phyloP scores from a whole-genome alignment of 2,113 vertebrate species.

The Ammodytes marinus region DNA sequence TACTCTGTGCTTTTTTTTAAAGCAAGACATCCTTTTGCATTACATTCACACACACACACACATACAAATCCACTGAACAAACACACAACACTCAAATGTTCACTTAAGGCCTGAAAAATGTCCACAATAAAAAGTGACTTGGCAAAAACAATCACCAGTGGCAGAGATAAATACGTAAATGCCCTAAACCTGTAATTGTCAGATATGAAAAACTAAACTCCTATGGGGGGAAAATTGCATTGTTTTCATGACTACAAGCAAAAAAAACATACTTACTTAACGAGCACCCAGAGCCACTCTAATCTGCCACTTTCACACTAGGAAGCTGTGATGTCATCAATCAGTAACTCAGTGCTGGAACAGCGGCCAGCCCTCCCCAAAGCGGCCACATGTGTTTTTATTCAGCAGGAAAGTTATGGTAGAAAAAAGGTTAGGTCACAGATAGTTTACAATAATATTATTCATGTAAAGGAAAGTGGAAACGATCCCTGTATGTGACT shows the following conservation, averaged over 20 bases:
- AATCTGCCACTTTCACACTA: constrained; percentile 68
- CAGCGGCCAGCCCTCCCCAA: constrained; percentile 48
- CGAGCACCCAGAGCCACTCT: constrained; percentile 47
- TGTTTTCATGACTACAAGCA: constrained; percentile 58
- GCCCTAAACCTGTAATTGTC: constrained; percentile 39
- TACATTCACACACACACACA: constrained; percentile 82
- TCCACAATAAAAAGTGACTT: constrained; percentile 23
- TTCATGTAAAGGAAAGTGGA: constrained; percentile 80
- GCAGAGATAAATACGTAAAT: constrained; percentile 43
- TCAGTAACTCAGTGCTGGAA: constrained; percentile 46
- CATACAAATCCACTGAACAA: constrained; percentile 29
- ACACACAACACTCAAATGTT: constrained; percentile 30
- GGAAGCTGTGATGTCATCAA: constrained; percentile 73
- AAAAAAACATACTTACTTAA: constrained; percentile 59
- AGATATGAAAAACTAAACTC: constrained; percentile 51
- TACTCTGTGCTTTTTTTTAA: background rate
- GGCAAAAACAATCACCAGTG: constrained; percentile 31
- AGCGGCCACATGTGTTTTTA: constrained; percentile 78
- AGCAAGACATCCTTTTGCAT: constrained; percentile 22
- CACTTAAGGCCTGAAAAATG: constrained; percentile 3
- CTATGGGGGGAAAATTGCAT: constrained; percentile 3
- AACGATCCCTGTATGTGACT: constrained; percentile 77
- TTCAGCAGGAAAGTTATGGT: constrained; percentile 75
- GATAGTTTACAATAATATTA: constrained; percentile 83
- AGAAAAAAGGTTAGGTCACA: constrained; percentile 78